A percentile compares a stretch with the other conserved stretches of the same genome.
Conservation (phyloP, 2,888 invertebrate species). For the Anthophora plumipes region DNA sequence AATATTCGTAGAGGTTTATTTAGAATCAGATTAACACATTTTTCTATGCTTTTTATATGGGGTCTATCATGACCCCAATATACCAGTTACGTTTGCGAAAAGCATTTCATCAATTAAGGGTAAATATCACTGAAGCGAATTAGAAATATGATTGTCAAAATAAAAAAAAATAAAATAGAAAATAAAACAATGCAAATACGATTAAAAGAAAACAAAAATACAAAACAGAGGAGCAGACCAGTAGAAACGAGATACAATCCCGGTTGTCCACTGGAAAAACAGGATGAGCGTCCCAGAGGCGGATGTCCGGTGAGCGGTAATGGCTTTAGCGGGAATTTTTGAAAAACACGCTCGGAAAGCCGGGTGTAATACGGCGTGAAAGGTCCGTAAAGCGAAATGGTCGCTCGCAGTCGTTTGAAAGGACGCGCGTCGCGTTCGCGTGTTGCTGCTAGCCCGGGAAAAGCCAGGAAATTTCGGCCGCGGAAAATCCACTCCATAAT, state of each 20-base stretch:
- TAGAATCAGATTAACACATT: no score
- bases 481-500: slow-evolving; percentile 56
- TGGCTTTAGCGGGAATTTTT: slow-evolving; percentile 68
- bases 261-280: slow-evolving; percentile 51
- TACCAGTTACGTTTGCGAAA: no score
- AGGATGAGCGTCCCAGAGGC: slow-evolving; percentile 17
- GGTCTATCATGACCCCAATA: no score
- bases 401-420: slow-evolving; percentile 54
- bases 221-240: no score
- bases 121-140: no score
- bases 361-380: slow-evolving; percentile 67
- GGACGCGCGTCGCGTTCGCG: slow-evolving; percentile 26
- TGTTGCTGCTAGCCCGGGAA: slow-evolving; percentile 24
- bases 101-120: no score
- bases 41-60: no score
- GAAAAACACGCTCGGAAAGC: slow-evolving; percentile 61
- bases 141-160: no score
- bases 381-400: slow-evolving; percentile 65
- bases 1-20: no score
- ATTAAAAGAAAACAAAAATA: background rate
- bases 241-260: slow-evolving; percentile 20
- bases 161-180: background rate
- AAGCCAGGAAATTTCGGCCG: slow-evolving; percentile 57
- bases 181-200: background rate
- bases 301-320: slow-evolving; percentile 31